These are phyloP conservation scores for Trematocara marginatum DNA, from an alignment of 2,113 vertebrate genomes.

Conservation along the genomic window DNA sequence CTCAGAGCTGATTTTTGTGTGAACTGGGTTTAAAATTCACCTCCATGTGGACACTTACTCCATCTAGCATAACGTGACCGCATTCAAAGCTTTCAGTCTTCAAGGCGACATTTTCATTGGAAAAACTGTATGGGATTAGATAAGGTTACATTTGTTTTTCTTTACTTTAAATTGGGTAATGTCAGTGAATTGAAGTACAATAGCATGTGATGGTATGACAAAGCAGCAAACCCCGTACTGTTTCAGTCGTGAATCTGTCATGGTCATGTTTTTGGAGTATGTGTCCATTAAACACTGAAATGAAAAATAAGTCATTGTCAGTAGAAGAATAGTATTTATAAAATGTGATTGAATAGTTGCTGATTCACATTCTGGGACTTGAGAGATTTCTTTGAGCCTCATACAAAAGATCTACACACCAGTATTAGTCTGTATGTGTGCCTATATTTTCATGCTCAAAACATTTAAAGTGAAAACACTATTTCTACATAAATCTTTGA, in stretches of 20 bases:
- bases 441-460: not conserved
- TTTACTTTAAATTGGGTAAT: not conserved
- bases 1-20: not conserved
- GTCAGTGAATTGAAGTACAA: not conserved
- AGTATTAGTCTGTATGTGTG: not conserved
- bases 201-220: not conserved
- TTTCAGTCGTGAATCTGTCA: not conserved
- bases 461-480: not conserved
- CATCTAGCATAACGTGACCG: slow-evolving; percentile 15
- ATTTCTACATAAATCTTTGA: not conserved
- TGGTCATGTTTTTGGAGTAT: slow-evolving; percentile 21
- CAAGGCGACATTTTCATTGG: not conserved
- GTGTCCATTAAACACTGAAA: not conserved
- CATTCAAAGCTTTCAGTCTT: not conserved
- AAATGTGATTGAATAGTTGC: not conserved
- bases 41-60: not conserved
- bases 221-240: not conserved
- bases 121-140: not conserved
- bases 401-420: not conserved
- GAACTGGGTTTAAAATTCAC: not conserved
- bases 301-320: not conserved
- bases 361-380: slow-evolving; percentile 17
- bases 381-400: not conserved
- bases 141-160: not conserved
- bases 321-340: slow-evolving; percentile 32